Base-by-base conservation (phyloP, 2,888 invertebrate genomes). In the Anaspis maculata region DNA sequence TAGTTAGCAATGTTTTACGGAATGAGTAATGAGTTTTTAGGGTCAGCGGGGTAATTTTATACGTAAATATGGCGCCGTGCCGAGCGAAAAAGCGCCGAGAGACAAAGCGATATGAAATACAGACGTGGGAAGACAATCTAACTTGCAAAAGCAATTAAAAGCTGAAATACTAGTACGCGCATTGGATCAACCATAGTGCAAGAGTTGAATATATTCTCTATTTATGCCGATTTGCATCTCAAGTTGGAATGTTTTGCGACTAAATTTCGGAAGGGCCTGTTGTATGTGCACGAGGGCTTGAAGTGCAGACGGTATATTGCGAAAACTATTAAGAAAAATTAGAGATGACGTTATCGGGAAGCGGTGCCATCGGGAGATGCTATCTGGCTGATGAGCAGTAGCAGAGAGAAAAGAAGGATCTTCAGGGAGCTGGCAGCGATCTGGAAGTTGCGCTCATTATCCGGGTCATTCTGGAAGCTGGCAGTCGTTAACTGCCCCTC, bases 401-500 rank as follows among this genome's bases (percentile, higher is more conserved):
- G 37, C 39, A 37, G 47, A 44, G 44, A 43, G 41, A 31, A 19
- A 9, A 19, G 19, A 9, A 19, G 19, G 19, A 6, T 19, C 34
- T 39, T 44, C 38, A 45, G 16, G 42, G 38, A 42, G 41, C 42
- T 41, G 42, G 42, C 35, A 40, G 39, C 39, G 42, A 42, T 42
- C 44, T 44, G 34, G 38, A 40, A 42, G 35, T 40, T 41, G 38
- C 34, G 41, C 48, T 49, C 51, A 52, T 52, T 52, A 52, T 49
- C 48, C 44, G 45, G 45, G 49, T 45, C 48, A 50, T 52, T 52
- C 48, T 44, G 42, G 44, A 41, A 37, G 44, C 46, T 45, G 42
- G 32, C 46, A 46, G 41, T 48, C 46, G 46, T 46, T 50, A 50
- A 50, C 46, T 47, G 49, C 38, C 45, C 45, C 45, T 49, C 50